Conservation (phyloP, 2,113 vertebrate genomes). For the Cathartes aura region DNA sequence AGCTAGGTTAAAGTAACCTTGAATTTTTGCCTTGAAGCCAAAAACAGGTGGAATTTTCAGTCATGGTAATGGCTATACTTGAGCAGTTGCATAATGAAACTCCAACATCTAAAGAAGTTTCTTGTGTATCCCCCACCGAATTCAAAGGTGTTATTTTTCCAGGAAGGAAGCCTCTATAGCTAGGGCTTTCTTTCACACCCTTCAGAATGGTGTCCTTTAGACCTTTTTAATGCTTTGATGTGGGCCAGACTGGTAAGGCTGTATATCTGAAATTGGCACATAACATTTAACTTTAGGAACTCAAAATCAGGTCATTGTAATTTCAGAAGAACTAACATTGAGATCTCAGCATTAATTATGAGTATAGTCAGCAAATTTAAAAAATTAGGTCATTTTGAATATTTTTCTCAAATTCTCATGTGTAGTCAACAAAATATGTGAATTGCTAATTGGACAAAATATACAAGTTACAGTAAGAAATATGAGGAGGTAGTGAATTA, state of each 20-base stretch:
- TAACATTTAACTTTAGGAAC: neutral
- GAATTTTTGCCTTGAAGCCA: constrained; percentile 6
- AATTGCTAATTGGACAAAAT: neutral
- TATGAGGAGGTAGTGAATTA: neutral
- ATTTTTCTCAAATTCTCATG: neutral
- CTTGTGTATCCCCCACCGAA: neutral
- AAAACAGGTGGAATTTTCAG: neutral
- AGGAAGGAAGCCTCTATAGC: neutral
- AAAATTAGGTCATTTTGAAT: neutral
- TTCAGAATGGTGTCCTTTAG: neutral
- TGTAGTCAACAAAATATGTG: neutral
- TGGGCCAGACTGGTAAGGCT: neutral
- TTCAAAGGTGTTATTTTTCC: neutral
- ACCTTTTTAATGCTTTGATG: neutral
- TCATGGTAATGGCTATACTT: neutral
- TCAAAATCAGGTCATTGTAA: neutral
- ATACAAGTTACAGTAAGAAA: neutral
- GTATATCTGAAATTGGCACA: neutral
- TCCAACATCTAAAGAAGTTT: neutral
- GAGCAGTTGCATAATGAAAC: neutral
- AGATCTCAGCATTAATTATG: neutral
- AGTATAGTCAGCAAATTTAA: neutral
- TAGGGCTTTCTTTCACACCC: neutral
- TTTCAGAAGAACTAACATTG: neutral
- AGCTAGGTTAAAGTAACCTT: constrained; percentile 10